A percentile compares a stretch with the other conserved stretches of the same genome.
Evolutionary conservation across 2,888 invertebrate species (phyloP).

Genomic region (Leptinotarsa haldemani): DNA sequence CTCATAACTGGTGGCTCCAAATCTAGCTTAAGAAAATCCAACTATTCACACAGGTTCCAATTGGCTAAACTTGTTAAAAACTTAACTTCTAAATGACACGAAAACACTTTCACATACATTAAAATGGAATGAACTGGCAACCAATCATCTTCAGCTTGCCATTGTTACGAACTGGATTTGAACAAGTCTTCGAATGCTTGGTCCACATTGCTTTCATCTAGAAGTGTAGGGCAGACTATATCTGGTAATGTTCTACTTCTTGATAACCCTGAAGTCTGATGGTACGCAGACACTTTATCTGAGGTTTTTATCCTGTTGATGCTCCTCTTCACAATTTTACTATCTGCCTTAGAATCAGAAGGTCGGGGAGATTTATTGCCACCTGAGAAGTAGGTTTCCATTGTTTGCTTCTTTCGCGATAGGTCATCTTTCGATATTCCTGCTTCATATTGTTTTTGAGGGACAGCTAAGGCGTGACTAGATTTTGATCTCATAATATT

Average conservation of each 20-base stretch:
- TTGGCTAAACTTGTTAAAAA: constrained; percentile 38
- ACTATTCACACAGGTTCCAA: constrained; percentile 27
- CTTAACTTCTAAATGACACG: constrained; percentile 40
- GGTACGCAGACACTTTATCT: constrained; percentile 66
- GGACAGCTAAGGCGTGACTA: constrained; percentile 78
- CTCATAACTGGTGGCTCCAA: constrained; percentile 25
- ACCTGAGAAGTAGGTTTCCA: constrained; percentile 77
- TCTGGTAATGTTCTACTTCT: constrained; percentile 84
- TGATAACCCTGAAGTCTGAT: constrained; percentile 68
- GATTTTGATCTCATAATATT: constrained; percentile 75
- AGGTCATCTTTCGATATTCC: constrained; percentile 76
- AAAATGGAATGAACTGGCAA: constrained; percentile 47
- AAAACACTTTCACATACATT: constrained; percentile 45
- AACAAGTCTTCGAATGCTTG: constrained; percentile 90
- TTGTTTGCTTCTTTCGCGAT: constrained; percentile 76
- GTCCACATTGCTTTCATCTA: constrained; percentile 86
- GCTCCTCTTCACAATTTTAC: constrained; percentile 53
- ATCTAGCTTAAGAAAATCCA: constrained; percentile 33
- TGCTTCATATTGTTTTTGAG: constrained; percentile 84
- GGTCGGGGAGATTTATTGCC: constrained; percentile 66
- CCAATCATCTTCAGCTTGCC: constrained; percentile 27
- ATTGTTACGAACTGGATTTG: constrained; percentile 61
- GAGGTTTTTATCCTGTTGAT: constrained; percentile 68
- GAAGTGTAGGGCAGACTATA: constrained; percentile 73
- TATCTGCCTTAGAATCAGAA: constrained; percentile 40